These are phyloP conservation scores for Phymatocera aterrima DNA, from an alignment of 2,888 invertebrate species.

Conservation along the genomic window DNA sequence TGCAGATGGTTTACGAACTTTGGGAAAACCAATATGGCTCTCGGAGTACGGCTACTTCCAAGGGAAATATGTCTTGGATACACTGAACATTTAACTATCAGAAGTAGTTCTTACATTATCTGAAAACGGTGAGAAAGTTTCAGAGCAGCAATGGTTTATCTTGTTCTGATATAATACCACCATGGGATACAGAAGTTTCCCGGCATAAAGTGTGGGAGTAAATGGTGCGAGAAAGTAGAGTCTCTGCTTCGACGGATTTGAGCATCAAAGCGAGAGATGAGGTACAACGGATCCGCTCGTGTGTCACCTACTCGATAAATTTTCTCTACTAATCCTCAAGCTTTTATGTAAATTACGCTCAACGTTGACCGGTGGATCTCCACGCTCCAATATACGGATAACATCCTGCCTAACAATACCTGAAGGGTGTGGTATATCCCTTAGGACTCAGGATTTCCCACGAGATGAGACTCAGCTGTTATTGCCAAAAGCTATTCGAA, in stretches of 20 bases:
- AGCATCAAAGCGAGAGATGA: conserved; percentile 28
- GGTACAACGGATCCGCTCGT: conserved; percentile 7
- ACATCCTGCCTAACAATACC: not conserved
- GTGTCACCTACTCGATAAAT: conserved; percentile 42
- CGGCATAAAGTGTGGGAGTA: not conserved
- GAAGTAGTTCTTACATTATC: too few species aligned
- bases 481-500: conserved; percentile 32
- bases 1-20: too few species aligned
- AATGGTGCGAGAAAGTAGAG: conserved; percentile 5
- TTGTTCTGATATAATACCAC: not conserved
- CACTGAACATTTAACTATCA: too few species aligned
- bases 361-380: conserved; percentile 40
- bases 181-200: not conserved
- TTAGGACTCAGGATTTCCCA: not conserved
- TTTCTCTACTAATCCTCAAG: conserved; percentile 32
- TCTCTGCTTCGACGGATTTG: not conserved
- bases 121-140: not conserved
- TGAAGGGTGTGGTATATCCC: conserved; percentile 23
- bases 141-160: not conserved
- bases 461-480: not conserved
- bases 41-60: too few species aligned
- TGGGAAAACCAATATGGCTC: too few species aligned
- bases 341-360: conserved; percentile 39
- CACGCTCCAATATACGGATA: not conserved
- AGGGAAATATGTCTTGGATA: too few species aligned